Conservation (phyloP, 2,113 vertebrate genomes). For the Mobula birostris region DNA sequence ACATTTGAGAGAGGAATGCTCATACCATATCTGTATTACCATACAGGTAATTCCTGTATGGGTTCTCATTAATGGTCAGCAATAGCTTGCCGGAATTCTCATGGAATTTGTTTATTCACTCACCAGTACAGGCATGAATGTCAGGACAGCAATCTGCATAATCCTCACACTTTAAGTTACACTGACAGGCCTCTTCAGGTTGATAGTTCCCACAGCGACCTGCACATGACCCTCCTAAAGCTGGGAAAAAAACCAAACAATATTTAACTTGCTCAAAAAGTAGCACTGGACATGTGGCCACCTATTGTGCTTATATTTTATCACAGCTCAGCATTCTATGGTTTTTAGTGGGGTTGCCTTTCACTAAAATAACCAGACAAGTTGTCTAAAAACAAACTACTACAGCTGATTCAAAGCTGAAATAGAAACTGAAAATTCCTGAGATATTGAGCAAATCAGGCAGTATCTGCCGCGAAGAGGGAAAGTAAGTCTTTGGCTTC, state of each 20-base stretch:
- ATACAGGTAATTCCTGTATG: too few relatives aligned
- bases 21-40: too few relatives aligned
- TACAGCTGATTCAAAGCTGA: too few relatives aligned
- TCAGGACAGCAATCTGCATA: constrained; percentile 32
- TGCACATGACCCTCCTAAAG: background rate
- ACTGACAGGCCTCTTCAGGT: constrained; percentile 31
- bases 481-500: too few relatives aligned
- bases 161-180: constrained; percentile 23
- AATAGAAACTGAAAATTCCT: too few relatives aligned
- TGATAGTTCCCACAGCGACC: constrained; percentile 31
- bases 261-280: background rate
- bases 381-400: background rate
- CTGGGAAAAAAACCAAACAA: background rate
- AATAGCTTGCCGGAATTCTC: background rate
- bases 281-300: too few relatives aligned
- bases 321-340: background rate
- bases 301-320: background rate
- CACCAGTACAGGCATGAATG: constrained; percentile 1
- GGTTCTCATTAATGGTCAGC: background rate
- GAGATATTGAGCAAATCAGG: too few relatives aligned
- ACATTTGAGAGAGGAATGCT: too few relatives aligned
- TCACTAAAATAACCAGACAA: background rate
- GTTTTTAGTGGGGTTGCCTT: background rate
- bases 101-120: background rate
- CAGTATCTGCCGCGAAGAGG: too few relatives aligned